A percentile compares a stretch with the other conserved stretches of the same genome.
Conservation (phyloP, 2,797 vertebrate genomes). For the Cuniculus paca region DNA sequence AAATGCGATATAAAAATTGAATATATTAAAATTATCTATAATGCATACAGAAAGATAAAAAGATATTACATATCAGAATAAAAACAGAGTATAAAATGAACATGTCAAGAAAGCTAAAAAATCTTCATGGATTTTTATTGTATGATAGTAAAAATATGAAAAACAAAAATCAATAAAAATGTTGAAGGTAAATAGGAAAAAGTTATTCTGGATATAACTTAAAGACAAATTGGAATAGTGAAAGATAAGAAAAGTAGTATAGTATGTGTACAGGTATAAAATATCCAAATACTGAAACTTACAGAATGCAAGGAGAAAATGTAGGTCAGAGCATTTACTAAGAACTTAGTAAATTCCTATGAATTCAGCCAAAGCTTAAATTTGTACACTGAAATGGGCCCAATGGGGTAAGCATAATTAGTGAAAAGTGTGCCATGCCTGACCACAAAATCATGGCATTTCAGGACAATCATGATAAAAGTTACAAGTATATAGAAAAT, state of each 20-base stretch:
- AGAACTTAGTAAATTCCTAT: not conserved
- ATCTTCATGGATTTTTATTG: not conserved
- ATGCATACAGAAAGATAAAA: not conserved
- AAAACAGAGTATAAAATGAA: not conserved
- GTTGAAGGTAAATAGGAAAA: not conserved
- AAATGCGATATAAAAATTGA: not conserved
- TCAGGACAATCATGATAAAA: conserved; percentile 43
- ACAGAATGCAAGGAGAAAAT: not conserved
- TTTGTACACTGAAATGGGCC: not conserved
- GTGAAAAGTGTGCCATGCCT: not conserved
- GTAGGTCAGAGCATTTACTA: not conserved
- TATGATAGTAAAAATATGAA: not conserved
- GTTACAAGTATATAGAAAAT: conserved; percentile 15
- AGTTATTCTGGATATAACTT: not conserved
- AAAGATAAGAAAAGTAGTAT: not conserved
- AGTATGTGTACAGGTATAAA: not conserved
- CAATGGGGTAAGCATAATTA: not conserved
- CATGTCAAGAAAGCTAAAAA: not conserved
- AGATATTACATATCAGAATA: not conserved
- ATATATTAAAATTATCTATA: not conserved
- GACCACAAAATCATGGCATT: not conserved
- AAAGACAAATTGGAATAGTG: not conserved
- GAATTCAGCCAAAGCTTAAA: not conserved
- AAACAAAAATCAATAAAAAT: conserved; percentile 1
- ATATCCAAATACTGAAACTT: not conserved